These are phyloP conservation scores for Pocillopora meandrina DNA, from an alignment of 92 coral and sea anemone genomes.

Conservation along the genomic window DNA sequence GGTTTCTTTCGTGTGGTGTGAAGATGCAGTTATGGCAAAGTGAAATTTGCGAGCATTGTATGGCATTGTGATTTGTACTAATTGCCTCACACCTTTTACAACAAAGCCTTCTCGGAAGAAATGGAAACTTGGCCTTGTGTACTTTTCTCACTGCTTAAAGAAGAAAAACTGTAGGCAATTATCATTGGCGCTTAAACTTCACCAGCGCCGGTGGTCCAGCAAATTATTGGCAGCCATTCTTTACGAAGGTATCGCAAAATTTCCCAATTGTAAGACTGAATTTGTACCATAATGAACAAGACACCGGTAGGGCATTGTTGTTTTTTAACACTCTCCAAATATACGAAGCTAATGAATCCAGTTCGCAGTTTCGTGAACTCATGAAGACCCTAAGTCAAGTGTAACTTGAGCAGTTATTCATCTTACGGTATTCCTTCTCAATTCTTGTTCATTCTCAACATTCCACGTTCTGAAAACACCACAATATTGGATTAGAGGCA, in stretches of 20 bases:
- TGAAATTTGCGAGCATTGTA: constrained; percentile 52
- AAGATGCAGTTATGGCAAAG: constrained; percentile 28
- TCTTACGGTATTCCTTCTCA: background rate
- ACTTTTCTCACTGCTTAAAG: background rate
- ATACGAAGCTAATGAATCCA: background rate
- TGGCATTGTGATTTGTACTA: constrained; percentile 38
- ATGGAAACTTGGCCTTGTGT: background rate
- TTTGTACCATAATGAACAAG: constrained; percentile 8
- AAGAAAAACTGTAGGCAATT: background rate
- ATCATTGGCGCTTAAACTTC: background rate
- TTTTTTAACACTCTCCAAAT: background rate
- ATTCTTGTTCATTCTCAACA: background rate
- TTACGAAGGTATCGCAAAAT: background rate
- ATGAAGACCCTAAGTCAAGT: background rate
- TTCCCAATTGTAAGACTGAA: constrained; percentile 6
- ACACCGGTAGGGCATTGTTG: constrained; percentile 9
- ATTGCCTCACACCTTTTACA: constrained; percentile 65
- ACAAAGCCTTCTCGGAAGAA: constrained; percentile 42
- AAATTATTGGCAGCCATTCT: background rate
- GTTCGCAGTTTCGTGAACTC: background rate
- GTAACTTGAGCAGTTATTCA: background rate
- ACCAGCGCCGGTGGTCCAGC: background rate
- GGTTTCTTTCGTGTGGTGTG: background rate
- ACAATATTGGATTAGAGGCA: background rate
- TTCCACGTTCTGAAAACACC: background rate